phyloP scores from a whole-genome alignment of 2,113 vertebrate species.

The Corythoichthys haematopterus region DNA sequence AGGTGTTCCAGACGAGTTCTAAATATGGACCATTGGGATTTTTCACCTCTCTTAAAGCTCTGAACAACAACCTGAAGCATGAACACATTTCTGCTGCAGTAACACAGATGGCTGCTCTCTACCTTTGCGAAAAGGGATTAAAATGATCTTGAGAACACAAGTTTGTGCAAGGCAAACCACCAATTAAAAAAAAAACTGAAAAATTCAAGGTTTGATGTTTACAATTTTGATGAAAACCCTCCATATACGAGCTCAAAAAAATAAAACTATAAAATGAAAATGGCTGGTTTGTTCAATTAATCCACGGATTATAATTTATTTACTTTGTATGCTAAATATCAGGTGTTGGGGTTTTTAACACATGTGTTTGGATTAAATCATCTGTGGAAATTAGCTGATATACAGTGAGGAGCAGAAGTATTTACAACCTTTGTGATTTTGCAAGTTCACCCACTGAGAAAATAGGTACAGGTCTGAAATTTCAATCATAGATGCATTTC shows the following conservation, averaged over 20 bases:
- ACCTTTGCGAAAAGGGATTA: neutral
- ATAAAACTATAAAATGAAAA: no score
- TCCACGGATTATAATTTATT: neutral
- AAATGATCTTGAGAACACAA: neutral
- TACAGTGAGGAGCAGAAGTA: neutral
- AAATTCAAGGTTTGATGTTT: no score
- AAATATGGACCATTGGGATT: constrained; percentile 21
- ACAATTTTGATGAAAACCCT: no score
- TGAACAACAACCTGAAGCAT: constrained; percentile 6
- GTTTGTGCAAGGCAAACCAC: neutral
- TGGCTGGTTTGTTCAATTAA: no score
- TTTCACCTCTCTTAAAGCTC: constrained; percentile 3
- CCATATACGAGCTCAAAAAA: no score
- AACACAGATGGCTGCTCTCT: neutral
- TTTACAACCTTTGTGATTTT: no score
- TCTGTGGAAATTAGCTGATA: neutral
- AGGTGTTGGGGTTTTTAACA: neutral
- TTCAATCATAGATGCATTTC: no score
- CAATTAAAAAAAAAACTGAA: neutral
- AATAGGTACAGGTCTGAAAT: no score
- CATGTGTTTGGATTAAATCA: neutral
- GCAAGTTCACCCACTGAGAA: no score
- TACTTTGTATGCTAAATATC: neutral
- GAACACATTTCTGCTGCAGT: neutral
- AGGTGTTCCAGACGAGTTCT: neutral